These are phyloP conservation scores for Galaxea fascicularis DNA, from an alignment of 92 coral and sea anemone species.

Conservation along the genomic window DNA sequence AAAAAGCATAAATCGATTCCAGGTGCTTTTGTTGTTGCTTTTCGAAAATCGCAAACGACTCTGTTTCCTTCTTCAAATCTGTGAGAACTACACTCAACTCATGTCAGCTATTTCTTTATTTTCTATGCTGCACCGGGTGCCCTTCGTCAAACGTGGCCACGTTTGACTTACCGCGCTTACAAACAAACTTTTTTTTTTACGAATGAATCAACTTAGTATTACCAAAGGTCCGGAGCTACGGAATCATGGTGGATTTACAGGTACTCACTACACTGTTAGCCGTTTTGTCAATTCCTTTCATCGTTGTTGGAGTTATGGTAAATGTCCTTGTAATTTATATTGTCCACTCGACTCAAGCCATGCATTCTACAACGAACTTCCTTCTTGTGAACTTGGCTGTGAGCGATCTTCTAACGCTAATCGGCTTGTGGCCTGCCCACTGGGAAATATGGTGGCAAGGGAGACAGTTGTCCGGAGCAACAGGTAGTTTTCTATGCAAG, in stretches of 20 bases:
- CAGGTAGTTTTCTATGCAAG: neutral
- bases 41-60: too few relatives aligned
- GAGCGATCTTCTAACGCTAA: neutral
- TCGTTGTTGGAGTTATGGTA: neutral
- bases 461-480: neutral
- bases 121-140: too few relatives aligned
- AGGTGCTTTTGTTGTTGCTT: too few relatives aligned
- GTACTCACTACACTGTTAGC: neutral
- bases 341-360: neutral
- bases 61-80: too few relatives aligned
- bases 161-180: too few relatives aligned
- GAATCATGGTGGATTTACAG: neutral
- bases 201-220: too few relatives aligned
- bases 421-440: neutral
- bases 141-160: too few relatives aligned
- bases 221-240: neutral
- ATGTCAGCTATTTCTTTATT: too few relatives aligned
- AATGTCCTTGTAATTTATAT: neutral
- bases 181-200: too few relatives aligned
- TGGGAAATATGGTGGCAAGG: neutral
- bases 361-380: conserved; percentile 5
- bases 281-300: neutral
- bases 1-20: too few relatives aligned
- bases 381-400: neutral
- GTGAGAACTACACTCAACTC: too few relatives aligned